Percentiles rank a stretch among this genome's conserved stretches.
Conservation (phyloP, 2,888 invertebrate genomes). For the Nephrotoma appendiculata region DNA sequence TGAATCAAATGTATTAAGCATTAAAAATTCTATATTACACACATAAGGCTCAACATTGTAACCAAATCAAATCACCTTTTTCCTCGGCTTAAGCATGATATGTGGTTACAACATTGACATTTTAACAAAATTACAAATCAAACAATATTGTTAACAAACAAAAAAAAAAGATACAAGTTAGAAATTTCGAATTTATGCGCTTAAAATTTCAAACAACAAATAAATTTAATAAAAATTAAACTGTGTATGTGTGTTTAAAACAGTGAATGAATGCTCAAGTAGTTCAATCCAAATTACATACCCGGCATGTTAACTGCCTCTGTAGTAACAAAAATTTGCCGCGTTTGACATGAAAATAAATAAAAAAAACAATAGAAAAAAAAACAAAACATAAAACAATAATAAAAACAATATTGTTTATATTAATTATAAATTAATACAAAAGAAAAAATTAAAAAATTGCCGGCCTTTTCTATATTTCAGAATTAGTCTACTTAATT, state of each 20-base stretch:
- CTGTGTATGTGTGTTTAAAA: neutral
- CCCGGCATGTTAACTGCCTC: conserved; percentile 38
- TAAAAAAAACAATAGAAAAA: conserved; percentile 19
- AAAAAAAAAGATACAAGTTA: neutral
- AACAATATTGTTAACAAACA: neutral
- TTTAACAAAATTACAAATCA: neutral
- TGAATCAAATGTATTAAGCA: neutral
- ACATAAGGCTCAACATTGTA: neutral
- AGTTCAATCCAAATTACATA: conserved; percentile 25
- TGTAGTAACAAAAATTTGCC: conserved; percentile 33
- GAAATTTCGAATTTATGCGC: neutral
- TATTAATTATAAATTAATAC: neutral
- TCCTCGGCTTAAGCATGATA: neutral
- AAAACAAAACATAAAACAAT: neutral
- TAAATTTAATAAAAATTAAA: neutral
- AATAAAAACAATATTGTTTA: neutral
- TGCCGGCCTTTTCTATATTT: neutral
- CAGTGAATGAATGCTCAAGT: neutral
- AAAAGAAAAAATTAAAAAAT: neutral
- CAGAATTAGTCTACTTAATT: neutral
- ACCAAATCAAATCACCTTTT: neutral
- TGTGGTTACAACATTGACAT: neutral
- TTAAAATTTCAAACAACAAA: neutral
- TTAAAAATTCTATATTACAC: neutral
- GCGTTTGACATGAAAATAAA: conserved; percentile 33